Base-by-base conservation (phyloP, 2,888 invertebrate species). In the Serrognathus titanus region DNA sequence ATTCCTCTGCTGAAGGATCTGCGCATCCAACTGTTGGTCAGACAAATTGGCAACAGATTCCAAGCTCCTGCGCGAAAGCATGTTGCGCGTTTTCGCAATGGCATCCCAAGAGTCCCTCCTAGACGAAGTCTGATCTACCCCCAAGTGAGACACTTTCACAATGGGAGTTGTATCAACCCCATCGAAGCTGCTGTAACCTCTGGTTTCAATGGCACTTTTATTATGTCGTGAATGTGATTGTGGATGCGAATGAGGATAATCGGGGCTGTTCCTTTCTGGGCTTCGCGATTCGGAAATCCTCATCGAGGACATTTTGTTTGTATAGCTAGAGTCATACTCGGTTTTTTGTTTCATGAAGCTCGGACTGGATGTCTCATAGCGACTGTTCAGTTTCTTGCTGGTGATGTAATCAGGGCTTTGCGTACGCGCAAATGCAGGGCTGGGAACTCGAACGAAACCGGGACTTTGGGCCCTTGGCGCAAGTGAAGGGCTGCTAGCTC, bases 101-200 rank as follows among this genome's bases (percentile, higher is more conserved):
- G 88, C 85, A 69, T 92, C 92, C 91, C 92, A 92, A 20, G 90
- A 89, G 69, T 92, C 91, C 50, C 87, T 82, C 57, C 89, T 80
- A 0, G 82, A 79, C 3, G 81, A 74, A 4, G 69, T 65, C 1
- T 82, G 79, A 31, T 83, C 82, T 2, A 2, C 24, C 57, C 82
- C 81, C 63, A 81, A 75, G 1, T 84, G 81, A 1, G 86, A 86
- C 2, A 87, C 85, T 70, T 82, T 78, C 49, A 84, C 78, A 63
- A 83, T 82, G 3, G 83, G 83, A 31, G 81, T 81, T 55, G 82
- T 81, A 70, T 83, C 83, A 20, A 83, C 50, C 11, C 50, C 66
- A 35, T 65, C 63, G 38, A 55, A 68, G 46, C 63, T 63, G 50
- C 59, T 70, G 37, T 68, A 69, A 58, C 68, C 71, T 37, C 63